Evolutionary conservation across 30 jellyfish, hydroid and myxozoan species (phyloP).

Genomic region (Hydractinia symbiolongicarpus): DNA sequence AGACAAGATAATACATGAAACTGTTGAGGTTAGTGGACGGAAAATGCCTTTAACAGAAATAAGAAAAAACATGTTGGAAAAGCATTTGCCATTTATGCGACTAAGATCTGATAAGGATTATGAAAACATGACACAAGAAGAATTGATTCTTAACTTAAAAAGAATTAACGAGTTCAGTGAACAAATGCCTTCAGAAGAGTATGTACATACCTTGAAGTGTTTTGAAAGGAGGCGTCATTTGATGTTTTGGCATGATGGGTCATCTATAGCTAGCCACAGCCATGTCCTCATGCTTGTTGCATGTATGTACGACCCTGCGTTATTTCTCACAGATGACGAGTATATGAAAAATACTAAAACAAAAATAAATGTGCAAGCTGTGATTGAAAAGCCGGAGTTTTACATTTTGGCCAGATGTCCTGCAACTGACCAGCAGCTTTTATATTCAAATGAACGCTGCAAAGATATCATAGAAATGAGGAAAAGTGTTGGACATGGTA

Average conservation of each 20-base stretch:
- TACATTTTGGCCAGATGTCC: slow-evolving; percentile 22
- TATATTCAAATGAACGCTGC: not conserved
- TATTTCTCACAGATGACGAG: slow-evolving; percentile 19
- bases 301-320: slow-evolving; percentile 16
- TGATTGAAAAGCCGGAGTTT: slow-evolving; percentile 21
- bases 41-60: slow-evolving; percentile 12
- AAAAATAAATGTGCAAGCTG: slow-evolving; percentile 12
- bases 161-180: slow-evolving; percentile 3
- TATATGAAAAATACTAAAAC: slow-evolving; percentile 1
- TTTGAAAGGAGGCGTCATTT: slow-evolving; percentile 11
- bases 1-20: not conserved
- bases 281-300: slow-evolving; percentile 6
- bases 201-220: slow-evolving; percentile 12
- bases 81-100: not conserved
- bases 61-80: not conserved
- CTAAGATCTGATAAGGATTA: not conserved
- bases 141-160: not conserved
- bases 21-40: slow-evolving; percentile 2
- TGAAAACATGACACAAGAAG: slow-evolving; percentile 14
- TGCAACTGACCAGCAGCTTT: slow-evolving; percentile 16
- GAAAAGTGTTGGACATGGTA: no score
- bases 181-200: not conserved
- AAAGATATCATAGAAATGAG: no score
- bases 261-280: not conserved
- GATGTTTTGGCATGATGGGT: not conserved